phyloP scores from a whole-genome alignment of 2,797 vertebrate genomes.

The Semotilus atromaculatus region DNA sequence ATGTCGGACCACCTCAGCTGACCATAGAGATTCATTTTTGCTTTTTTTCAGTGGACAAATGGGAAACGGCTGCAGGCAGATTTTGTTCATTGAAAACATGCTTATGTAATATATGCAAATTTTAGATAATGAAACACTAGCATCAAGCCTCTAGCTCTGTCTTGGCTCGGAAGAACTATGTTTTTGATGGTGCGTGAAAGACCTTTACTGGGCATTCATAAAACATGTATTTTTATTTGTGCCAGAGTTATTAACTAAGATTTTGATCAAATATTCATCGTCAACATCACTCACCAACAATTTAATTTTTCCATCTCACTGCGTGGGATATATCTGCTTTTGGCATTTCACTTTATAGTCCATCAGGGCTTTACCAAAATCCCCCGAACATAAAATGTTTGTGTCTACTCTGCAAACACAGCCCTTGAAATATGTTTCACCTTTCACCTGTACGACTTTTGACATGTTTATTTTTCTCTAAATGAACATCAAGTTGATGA shows the following conservation, averaged over 20 bases:
- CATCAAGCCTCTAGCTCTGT: not conserved
- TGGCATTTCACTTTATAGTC: constrained; percentile 10
- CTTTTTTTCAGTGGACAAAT: not conserved
- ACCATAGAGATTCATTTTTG: not conserved
- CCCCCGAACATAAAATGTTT: not conserved
- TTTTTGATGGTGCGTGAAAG: not conserved
- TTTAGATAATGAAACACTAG: not conserved
- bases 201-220: not conserved
- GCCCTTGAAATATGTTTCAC: constrained; percentile 31
- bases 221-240: not conserved
- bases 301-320: not conserved
- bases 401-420: not conserved
- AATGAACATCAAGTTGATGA: constrained; percentile 7
- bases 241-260: not conserved
- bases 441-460: constrained; percentile 24
- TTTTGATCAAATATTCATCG: not conserved
- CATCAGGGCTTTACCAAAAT: constrained; percentile 16
- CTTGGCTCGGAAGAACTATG: not conserved
- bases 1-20: not conserved
- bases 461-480: constrained; percentile 24
- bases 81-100: not conserved
- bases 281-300: not conserved
- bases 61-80: not conserved
- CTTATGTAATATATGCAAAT: constrained; percentile 9
- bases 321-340: not conserved